Conservation (phyloP, 2,113 vertebrate genomes). For the Pelusios castaneus region DNA sequence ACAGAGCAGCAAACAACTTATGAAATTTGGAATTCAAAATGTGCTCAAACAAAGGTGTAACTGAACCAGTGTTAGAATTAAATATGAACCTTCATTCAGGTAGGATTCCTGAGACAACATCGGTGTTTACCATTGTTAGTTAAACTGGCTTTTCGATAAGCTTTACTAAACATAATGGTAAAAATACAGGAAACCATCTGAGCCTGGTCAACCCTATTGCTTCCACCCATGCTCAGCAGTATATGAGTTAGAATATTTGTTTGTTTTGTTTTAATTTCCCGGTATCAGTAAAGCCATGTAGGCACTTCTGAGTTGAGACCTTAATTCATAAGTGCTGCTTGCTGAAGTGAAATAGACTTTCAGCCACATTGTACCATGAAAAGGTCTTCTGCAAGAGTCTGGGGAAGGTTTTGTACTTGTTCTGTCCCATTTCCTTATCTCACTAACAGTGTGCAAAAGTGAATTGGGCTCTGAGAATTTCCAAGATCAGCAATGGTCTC, state of each 20-base stretch:
- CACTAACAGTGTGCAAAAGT: not conserved
- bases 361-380: not conserved
- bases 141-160: constrained; percentile 29
- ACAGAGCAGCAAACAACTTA: not conserved
- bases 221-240: not conserved
- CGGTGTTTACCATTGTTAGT: constrained; percentile 1
- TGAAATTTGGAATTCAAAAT: not conserved
- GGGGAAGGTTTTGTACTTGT: fast-evolving
- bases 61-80: not conserved
- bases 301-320: not conserved
- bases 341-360: not conserved
- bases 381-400: not conserved
- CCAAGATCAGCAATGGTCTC: not conserved
- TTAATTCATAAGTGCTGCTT: not conserved
- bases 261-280: not conserved
- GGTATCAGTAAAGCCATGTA: not conserved
- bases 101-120: not conserved
- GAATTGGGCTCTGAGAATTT: not conserved
- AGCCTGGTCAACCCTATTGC: constrained; percentile 8
- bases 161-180: constrained; percentile 22
- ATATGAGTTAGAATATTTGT: not conserved
- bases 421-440: not conserved
- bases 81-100: not conserved
- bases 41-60: not conserved
- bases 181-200: not conserved